Evolutionary conservation across 2,888 invertebrate species (phyloP).

Genomic region (Stomorhina lunata): DNA sequence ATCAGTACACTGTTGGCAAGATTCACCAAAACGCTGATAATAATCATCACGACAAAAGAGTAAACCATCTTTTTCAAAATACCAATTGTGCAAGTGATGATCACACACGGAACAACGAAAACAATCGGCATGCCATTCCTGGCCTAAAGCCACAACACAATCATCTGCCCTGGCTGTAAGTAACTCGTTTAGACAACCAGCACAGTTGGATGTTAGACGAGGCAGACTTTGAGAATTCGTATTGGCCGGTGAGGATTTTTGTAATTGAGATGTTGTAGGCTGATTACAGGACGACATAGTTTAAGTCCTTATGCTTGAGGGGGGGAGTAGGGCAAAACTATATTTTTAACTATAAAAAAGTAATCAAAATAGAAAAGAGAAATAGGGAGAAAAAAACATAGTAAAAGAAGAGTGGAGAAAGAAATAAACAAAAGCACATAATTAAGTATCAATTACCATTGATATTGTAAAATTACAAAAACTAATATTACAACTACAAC

Average conservation of each 20-base stretch:
- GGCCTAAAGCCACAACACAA: conserved; percentile 89
- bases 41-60: conserved; percentile 94
- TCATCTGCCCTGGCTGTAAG: conserved; percentile 82
- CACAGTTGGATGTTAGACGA: conserved; percentile 67
- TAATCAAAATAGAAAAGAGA: not conserved
- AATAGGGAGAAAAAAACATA: not conserved
- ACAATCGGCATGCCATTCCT: conserved; percentile 94
- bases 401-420: not conserved
- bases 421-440: conserved; percentile 1
- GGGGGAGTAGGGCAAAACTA: conserved; percentile 31
- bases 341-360: conserved; percentile 41
- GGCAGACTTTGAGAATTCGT: conserved; percentile 58
- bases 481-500: not conserved
- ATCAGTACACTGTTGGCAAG: conserved; percentile 90
- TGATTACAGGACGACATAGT: conserved; percentile 51
- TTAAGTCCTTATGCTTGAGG: conserved; percentile 23
- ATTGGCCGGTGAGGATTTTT: conserved; percentile 32
- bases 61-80: conserved; percentile 94
- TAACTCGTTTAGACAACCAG: conserved; percentile 73
- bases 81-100: conserved; percentile 91
- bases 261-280: conserved; percentile 27
- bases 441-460: conserved; percentile 31
- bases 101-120: conserved; percentile 96
- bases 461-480: conserved; percentile 10
- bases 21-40: conserved; percentile 92